Base-by-base conservation (phyloP, 1,140 invertebrate species). In the Copidosoma floridanum region DNA sequence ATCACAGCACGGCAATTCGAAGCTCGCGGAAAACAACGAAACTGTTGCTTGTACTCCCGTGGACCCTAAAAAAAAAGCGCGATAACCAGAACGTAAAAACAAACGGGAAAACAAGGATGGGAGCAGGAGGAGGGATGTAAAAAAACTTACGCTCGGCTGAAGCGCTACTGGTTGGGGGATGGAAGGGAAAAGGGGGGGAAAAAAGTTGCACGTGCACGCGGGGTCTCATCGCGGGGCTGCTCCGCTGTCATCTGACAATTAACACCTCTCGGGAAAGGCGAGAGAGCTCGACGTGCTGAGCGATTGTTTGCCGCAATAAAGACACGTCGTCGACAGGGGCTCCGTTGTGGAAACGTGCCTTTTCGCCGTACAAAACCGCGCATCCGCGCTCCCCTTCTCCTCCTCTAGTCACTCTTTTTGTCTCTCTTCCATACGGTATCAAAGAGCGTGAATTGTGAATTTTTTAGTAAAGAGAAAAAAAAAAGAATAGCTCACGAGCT, bases 331-430 rank as follows among this genome's bases (percentile, higher is more conserved):
- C 16, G 29, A 48, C 51, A 56, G 20, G 40, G 27, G n/a, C n/a
- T n/a, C n/a, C n/a, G n/a, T n/a, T n/a, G 29, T 35, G 41, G 60
- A 65, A 57, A 59, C 58, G 51, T 44, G 56, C 51, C 56, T 68
- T 64, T 62, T 62, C 50, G 48, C 20, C 11, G 27, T 40, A 29
- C 35, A 29, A 38, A 14, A 57, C 37, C 47, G 24, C n/a, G 35
- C 37, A n/a, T n/a, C n/a, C n/a, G n/a, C n/a, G n/a, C n/a, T n/a
- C n/a, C n/a, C n/a, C n/a, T n/a, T n/a, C 26, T 46, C 20, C 26
- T 23, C 26, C 23, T 46, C 23, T 46, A 20, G 16, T 43, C 43
- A 21, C 21, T 37, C 12, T 51, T 24, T 8, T 11, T 38, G 16
- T 51, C 41, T 44, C 12, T 21, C 41, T 20, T 44, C 23, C 23